Conservation (phyloP, 1,140 invertebrate species). For the Pseudomyrmex concolor region DNA sequence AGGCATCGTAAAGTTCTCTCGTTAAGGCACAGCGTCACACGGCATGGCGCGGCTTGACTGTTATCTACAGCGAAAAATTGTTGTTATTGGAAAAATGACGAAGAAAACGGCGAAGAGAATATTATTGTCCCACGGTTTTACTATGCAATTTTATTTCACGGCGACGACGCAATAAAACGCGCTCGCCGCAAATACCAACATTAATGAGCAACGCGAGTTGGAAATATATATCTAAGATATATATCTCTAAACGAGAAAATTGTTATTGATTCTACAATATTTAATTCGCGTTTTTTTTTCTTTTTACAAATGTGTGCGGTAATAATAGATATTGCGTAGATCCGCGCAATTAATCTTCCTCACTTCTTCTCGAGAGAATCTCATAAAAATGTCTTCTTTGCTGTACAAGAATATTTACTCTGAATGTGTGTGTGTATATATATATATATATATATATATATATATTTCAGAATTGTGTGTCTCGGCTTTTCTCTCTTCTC, state of each 20-base stretch:
- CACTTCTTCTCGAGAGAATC: neutral
- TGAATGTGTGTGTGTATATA: too few species aligned
- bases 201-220: conserved; percentile 42
- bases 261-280: conserved; percentile 21
- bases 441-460: too few species aligned
- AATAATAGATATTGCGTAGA: neutral
- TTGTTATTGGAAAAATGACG: conserved; percentile 58
- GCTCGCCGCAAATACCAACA: conserved; percentile 45
- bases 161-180: conserved; percentile 44
- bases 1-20: conserved; percentile 53
- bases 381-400: neutral
- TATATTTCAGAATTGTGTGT: neutral
- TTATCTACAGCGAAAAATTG: conserved; percentile 53
- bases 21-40: conserved; percentile 40
- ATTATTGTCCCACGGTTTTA: conserved; percentile 53
- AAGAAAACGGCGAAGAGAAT: conserved; percentile 19
- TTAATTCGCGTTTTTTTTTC: conserved; percentile 8
- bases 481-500: neutral
- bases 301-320: neutral
- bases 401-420: neutral
- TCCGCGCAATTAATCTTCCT: neutral
- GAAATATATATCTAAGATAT: conserved; percentile 45
- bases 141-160: conserved; percentile 52
- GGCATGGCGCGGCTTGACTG: conserved; percentile 12
- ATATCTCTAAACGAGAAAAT: conserved; percentile 23